Evolutionary conservation across 1,140 invertebrate species (phyloP).

Genomic region (Physella acuta): DNA sequence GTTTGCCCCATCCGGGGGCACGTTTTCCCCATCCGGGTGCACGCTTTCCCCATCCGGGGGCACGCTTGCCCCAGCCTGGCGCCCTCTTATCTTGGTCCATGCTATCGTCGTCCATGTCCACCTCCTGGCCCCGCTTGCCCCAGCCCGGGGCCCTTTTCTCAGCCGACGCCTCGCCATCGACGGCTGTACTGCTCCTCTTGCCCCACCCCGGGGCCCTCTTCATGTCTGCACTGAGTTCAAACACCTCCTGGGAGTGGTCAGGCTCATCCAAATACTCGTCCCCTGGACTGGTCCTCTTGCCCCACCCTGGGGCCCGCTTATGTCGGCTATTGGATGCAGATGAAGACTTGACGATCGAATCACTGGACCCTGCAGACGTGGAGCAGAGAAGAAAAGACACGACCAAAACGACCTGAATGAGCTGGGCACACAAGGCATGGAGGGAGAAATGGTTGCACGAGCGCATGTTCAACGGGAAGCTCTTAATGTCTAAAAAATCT

Average conservation of each 20-base stretch:
- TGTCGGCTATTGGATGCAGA: no score
- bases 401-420: no score
- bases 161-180: not conserved
- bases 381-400: no score
- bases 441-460: no score
- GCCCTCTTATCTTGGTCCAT: not conserved
- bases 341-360: no score
- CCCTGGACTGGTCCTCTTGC: constrained; percentile 1
- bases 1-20: not conserved
- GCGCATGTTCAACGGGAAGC: no score
- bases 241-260: not conserved
- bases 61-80: constrained; percentile 10
- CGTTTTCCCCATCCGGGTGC: constrained; percentile 17
- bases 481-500: no score
- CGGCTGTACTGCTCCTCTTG: not conserved
- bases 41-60: constrained; percentile 5
- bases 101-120: not conserved
- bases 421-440: no score
- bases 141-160: constrained; percentile 12
- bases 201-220: constrained; percentile 14
- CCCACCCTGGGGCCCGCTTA: constrained; percentile 17
- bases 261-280: not conserved
- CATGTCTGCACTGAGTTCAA: no score
- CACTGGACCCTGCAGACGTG: no score
- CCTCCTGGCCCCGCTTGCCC: constrained; percentile 1